Base-by-base conservation (phyloP, 2,797 vertebrate species). In the Centroberyx gerrardi region DNA sequence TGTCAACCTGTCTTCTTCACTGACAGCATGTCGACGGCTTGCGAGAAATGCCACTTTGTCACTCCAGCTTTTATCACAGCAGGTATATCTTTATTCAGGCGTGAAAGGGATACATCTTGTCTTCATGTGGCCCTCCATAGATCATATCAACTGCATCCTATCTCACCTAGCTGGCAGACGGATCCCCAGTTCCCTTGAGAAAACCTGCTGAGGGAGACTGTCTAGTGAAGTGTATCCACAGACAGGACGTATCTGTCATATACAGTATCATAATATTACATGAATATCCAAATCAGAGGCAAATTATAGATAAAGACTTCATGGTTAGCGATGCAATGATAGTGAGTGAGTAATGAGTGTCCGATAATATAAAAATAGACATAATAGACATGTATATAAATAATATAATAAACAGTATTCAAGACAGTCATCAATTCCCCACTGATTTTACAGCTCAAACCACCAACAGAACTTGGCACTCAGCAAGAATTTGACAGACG, bases 51-150 rank as follows among this genome's bases (percentile, higher is more conserved):
- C 49, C 3, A 28, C 44, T 68, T 74, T 68, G 58, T 40, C 58
- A 40, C 54, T 74, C 77, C 76, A 62, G 72, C 40, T 63, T 78
- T 84, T 58, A 81, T 75, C 69, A 56, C 66, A 74, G 74, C 73
- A 66, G 52, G 67, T 67, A 46, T 56, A 63, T 79, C 22, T 76
- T 58, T 75, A 79, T 73, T 76, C 75, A 72, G 54, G 22, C 51
- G 3, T 65, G 81, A 72, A 88, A 72, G 44, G 48, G 62, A 72
- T 72, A 17, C 36, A 3, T 68, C 55, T 67, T 38, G 71, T 82
- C 74, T 81, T 61, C 62, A 74, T 12, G 36, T 68, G 69, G 36
- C 55, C 44, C 72, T 74, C 49, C 29, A 38, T 13, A 69, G 82
- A 88, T 87, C 63, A 62, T 33, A 87, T 85, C 80, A 33, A 17